phyloP scores from a whole-genome alignment of 2,797 vertebrate genomes.

The Anniella stebbinsi region DNA sequence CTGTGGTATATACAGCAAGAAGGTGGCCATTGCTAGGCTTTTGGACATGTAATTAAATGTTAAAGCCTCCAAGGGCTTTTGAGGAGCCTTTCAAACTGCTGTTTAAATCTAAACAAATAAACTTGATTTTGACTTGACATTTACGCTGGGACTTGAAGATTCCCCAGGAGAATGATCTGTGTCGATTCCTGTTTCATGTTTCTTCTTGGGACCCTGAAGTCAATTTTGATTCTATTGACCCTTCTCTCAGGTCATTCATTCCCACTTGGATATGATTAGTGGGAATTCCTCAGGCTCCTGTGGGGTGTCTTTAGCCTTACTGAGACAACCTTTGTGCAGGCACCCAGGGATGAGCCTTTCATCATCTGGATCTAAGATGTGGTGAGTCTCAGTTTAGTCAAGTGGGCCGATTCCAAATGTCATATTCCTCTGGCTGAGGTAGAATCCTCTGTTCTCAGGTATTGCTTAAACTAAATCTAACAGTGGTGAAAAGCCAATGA shows the following conservation, averaged over 20 bases:
- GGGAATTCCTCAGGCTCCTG: slow-evolving; percentile 44
- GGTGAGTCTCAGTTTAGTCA: neutral
- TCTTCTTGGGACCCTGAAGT: slow-evolving; percentile 39
- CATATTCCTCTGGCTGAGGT: slow-evolving; percentile 27
- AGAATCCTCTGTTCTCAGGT: slow-evolving; percentile 3
- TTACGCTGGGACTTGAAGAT: slow-evolving; percentile 36
- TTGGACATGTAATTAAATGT: slow-evolving; percentile 45
- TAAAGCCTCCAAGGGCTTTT: slow-evolving; percentile 35
- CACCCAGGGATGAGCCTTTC: slow-evolving; percentile 28
- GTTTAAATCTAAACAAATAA: slow-evolving; percentile 45
- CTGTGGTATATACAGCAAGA: neutral
- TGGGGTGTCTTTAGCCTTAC: slow-evolving; percentile 38
- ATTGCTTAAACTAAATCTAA: slow-evolving; percentile 3
- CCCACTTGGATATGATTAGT: slow-evolving; percentile 28
- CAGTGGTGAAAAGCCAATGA: neutral
- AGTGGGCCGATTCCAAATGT: slow-evolving; percentile 36
- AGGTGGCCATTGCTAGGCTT: neutral
- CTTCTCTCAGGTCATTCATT: slow-evolving; percentile 42
- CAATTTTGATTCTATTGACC: slow-evolving; percentile 28
- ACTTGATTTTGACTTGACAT: slow-evolving; percentile 39
- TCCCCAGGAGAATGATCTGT: slow-evolving; percentile 25
- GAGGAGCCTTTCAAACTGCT: slow-evolving; percentile 24
- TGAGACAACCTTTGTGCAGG: slow-evolving; percentile 33
- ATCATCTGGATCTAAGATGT: slow-evolving; percentile 29
- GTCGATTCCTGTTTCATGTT: slow-evolving; percentile 32